Percentiles rank a stretch among this genome's conserved stretches.
Evolutionary conservation across 2,888 invertebrate species (phyloP).

Genomic region (Andrena hattorfiana): DNA sequence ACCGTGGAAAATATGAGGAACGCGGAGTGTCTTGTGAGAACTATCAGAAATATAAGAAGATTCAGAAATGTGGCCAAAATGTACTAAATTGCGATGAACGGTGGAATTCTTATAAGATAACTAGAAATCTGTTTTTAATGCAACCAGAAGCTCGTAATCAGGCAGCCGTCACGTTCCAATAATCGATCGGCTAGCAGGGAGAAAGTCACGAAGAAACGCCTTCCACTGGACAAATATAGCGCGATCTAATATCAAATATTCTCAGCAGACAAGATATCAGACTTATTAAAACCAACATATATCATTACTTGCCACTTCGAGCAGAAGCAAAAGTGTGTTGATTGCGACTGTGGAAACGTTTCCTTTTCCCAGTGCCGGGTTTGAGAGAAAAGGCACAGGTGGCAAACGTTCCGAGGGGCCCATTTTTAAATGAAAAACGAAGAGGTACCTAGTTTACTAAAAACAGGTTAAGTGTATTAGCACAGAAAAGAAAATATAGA

Average conservation of each 20-base stretch:
- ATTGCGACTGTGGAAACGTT: background rate
- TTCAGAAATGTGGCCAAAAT: background rate
- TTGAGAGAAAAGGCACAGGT: too few species aligned
- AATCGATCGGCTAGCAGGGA: constrained; percentile 2
- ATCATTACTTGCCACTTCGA: background rate
- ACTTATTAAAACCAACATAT: background rate
- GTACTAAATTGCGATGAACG: background rate
- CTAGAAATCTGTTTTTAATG: background rate
- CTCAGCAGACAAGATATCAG: background rate
- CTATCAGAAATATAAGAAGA: background rate
- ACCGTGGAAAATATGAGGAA: background rate
- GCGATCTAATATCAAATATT: background rate
- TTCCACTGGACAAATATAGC: background rate
- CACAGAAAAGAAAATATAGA: too few species aligned
- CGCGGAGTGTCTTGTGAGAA: too few species aligned
- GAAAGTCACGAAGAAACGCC: constrained; percentile 3
- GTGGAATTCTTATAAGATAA: background rate
- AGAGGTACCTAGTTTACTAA: too few species aligned
- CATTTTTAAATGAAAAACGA: too few species aligned
- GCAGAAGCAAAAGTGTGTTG: too few species aligned
- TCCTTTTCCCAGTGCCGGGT: too few species aligned
- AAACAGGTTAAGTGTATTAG: too few species aligned
- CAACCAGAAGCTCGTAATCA: background rate
- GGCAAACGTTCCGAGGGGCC: too few species aligned
- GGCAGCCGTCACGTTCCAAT: constrained; percentile 8